Evolutionary conservation across 2,113 vertebrate species (phyloP).

Genomic region (Microcebus griseorufus): DNA sequence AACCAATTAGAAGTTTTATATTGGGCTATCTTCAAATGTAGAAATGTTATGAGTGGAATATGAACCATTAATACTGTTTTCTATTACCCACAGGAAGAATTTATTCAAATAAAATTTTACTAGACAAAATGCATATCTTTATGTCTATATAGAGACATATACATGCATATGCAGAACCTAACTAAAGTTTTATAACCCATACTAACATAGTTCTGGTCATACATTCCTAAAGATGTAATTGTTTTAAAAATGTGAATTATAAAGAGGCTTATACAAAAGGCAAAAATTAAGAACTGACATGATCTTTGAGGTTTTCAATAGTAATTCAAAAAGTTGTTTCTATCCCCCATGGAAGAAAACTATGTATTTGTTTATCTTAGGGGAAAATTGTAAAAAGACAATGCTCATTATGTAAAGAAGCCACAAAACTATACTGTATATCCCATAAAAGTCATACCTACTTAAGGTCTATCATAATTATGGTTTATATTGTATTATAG

Average conservation of each 20-base stretch:
- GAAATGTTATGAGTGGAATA: conserved; percentile 60
- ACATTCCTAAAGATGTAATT: conserved; percentile 85
- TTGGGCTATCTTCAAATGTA: conserved; percentile 74
- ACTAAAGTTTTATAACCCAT: conserved; percentile 84
- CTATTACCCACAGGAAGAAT: conserved; percentile 81
- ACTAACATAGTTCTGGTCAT: conserved; percentile 84
- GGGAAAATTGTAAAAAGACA: too few relatives aligned
- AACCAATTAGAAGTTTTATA: conserved; percentile 77
- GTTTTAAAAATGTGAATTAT: conserved; percentile 78
- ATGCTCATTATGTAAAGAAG: too few relatives aligned
- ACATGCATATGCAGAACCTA: conserved; percentile 77
- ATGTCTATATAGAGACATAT: background rate
- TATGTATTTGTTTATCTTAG: too few relatives aligned
- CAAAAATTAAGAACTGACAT: conserved; percentile 74
- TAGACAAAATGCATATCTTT: conserved; percentile 80
- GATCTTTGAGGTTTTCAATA: conserved; percentile 73
- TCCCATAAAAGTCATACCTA: too few relatives aligned
- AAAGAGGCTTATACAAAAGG: conserved; percentile 79
- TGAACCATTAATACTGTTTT: conserved; percentile 65
- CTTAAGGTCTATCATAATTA: too few relatives aligned
- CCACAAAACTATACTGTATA: too few relatives aligned
- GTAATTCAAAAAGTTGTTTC: too few relatives aligned
- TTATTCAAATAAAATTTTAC: background rate
- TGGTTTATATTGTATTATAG: too few relatives aligned
- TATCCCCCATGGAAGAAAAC: too few relatives aligned